Conservation (phyloP, 2,113 vertebrate genomes). For the Campylomormyrus numenius region DNA sequence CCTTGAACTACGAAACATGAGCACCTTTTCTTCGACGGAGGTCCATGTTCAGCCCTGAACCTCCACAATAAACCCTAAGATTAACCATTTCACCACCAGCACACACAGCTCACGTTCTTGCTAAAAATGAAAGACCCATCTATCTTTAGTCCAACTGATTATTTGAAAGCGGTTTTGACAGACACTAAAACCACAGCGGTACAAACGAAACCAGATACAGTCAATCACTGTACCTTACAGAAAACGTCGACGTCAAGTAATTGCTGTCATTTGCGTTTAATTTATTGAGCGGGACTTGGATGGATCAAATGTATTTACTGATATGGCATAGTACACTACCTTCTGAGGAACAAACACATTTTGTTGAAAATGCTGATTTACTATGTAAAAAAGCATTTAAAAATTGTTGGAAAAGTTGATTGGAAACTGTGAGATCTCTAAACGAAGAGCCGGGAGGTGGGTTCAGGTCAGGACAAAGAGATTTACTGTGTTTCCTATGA, state of each 20-base stretch:
- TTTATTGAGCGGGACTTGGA: not conserved
- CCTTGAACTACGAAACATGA: slow-evolving; percentile 9
- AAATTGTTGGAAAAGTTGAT: not conserved
- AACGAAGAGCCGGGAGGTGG: not conserved
- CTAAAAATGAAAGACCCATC: not conserved
- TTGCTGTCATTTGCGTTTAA: not conserved
- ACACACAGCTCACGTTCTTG: not conserved
- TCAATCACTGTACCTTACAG: not conserved
- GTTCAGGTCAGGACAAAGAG: not conserved
- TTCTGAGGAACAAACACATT: not conserved
- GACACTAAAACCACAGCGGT: not conserved
- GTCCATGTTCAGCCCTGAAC: not conserved
- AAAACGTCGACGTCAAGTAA: not conserved
- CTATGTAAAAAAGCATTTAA: not conserved
- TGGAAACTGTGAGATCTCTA: not conserved
- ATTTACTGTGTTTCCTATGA: not conserved
- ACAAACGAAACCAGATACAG: not conserved
- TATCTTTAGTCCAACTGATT: not conserved
- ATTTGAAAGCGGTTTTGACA: not conserved
- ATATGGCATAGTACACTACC: not conserved
- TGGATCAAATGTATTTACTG: not conserved
- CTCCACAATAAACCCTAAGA: slow-evolving; percentile 5
- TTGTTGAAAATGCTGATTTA: not conserved
- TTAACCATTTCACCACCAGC: not conserved
- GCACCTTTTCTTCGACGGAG: not conserved